These are phyloP conservation scores for Dynastes grantii DNA, from an alignment of 2,888 invertebrate species.

Conservation along the genomic window DNA sequence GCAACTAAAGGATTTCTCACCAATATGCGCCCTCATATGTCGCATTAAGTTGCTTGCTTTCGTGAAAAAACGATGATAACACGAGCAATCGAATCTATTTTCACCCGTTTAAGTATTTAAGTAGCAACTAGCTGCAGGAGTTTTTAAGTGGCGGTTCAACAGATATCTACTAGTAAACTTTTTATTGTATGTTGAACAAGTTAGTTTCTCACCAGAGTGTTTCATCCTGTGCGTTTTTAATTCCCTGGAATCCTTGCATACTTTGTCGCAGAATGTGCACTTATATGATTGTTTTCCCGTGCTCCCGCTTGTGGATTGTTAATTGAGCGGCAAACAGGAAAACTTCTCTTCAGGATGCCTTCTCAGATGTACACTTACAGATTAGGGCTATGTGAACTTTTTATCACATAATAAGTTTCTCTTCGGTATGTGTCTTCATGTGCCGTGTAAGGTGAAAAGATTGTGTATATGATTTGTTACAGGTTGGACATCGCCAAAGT, in stretches of 20 bases:
- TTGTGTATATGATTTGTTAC: no score
- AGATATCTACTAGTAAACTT: slow-evolving; percentile 61
- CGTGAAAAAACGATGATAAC: slow-evolving; percentile 71
- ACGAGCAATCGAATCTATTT: slow-evolving; percentile 46
- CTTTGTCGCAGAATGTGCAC: slow-evolving; percentile 64
- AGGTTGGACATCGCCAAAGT: no score
- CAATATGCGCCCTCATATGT: slow-evolving; percentile 72
- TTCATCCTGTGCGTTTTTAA: slow-evolving; percentile 66
- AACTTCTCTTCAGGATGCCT: no score
- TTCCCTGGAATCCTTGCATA: slow-evolving; percentile 66
- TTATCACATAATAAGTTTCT: no score
- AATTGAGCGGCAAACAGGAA: slow-evolving; percentile 64
- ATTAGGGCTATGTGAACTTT: no score
- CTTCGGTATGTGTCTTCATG: no score
- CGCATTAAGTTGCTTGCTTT: slow-evolving; percentile 73
- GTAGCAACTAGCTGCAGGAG: slow-evolving; percentile 58
- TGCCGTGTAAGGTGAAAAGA: no score
- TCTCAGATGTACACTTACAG: no score
- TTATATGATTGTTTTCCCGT: slow-evolving; percentile 64
- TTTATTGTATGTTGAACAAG: slow-evolving; percentile 66
- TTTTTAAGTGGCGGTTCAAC: no score
- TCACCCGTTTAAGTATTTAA: slow-evolving; percentile 69
- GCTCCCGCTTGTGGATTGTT: slow-evolving; percentile 68
- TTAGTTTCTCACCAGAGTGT: slow-evolving; percentile 66
- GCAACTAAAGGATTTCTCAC: slow-evolving; percentile 68